Evolutionary conservation across 2,797 vertebrate species (phyloP).

Genomic region (Alauda arvensis): DNA sequence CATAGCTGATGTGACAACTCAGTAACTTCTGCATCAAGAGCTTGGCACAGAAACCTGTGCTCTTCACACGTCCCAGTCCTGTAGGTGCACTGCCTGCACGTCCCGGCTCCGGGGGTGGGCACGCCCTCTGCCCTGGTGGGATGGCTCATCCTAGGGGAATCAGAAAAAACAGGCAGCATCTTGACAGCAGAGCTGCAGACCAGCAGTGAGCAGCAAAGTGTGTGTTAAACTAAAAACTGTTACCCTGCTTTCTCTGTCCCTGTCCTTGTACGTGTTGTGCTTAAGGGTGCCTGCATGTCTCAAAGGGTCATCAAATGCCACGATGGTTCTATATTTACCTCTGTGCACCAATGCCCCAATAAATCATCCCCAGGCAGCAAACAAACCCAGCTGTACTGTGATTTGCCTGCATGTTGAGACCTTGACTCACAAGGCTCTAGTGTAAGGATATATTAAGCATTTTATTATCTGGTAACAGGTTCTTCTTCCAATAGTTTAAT

Average conservation of each 20-base stretch:
- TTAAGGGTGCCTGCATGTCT: background rate
- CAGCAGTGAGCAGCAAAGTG: fast-evolving
- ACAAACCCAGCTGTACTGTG: background rate
- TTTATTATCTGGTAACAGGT: background rate
- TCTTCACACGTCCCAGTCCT: background rate
- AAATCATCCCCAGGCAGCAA: background rate
- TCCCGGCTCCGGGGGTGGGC: fast-evolving
- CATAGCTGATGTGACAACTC: background rate
- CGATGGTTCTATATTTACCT: background rate
- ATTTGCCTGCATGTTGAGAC: background rate
- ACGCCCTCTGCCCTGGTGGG: background rate
- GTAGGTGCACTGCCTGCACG: fast-evolving
- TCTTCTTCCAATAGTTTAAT: background rate
- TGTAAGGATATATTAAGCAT: background rate
- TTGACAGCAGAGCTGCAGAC: background rate
- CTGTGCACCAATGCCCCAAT: background rate
- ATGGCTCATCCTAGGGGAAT: background rate
- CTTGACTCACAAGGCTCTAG: background rate
- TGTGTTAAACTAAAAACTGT: background rate
- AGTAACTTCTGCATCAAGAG: fast-evolving
- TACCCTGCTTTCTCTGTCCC: background rate
- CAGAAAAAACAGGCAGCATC: background rate
- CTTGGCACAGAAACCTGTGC: background rate
- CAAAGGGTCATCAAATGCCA: background rate
- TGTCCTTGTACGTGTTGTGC: fast-evolving